Conservation (phyloP, 2,888 invertebrate species). For the Torymus tubicola region DNA sequence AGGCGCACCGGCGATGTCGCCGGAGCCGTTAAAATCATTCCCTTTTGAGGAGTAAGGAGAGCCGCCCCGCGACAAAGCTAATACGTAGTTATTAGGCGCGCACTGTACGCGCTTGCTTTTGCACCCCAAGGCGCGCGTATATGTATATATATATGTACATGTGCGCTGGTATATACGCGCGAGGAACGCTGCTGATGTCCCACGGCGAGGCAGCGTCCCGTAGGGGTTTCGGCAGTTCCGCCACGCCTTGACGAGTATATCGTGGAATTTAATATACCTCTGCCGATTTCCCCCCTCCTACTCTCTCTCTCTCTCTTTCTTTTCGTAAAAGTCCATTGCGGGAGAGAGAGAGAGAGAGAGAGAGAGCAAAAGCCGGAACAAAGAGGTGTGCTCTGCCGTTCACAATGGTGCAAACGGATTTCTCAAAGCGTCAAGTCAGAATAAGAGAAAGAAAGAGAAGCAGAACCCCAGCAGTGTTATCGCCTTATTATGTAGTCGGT, state of each 20-base stretch:
- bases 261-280: conserved; percentile 71
- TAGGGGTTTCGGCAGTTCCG: conserved; percentile 64
- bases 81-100: conserved; percentile 72
- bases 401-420: conserved; percentile 50
- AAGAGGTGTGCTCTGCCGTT: conserved; percentile 12
- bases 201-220: conserved; percentile 65
- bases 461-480: conserved; percentile 45
- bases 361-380: conserved; percentile 7
- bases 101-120: conserved; percentile 62
- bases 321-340: neutral
- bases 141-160: too few relatives aligned
- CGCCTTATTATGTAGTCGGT: conserved; percentile 49
- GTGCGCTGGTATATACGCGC: conserved; percentile 39
- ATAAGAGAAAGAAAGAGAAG: conserved; percentile 9
- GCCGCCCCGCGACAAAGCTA: conserved; percentile 69
- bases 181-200: conserved; percentile 59
- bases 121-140: conserved; percentile 66
- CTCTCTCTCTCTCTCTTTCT: neutral
- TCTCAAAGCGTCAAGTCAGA: conserved; percentile 33
- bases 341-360: neutral
- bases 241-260: conserved; percentile 73
- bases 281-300: conserved; percentile 19
- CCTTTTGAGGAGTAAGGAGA: too few relatives aligned
- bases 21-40: conserved; percentile 20
- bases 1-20: neutral